Evolutionary conservation across 2,113 vertebrate species (phyloP).

Genomic region (Entomyzon cyanotis): DNA sequence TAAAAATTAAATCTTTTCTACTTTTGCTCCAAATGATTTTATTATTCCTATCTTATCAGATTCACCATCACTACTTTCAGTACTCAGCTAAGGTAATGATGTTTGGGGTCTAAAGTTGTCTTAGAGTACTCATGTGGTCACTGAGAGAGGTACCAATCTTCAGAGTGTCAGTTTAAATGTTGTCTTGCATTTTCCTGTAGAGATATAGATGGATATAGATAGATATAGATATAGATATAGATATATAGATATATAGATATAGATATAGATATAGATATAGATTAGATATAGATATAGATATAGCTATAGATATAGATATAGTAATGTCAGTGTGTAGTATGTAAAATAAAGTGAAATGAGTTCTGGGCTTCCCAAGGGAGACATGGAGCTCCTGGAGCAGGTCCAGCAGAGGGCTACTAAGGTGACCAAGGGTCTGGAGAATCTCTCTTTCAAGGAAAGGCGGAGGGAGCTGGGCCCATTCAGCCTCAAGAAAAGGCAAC

Average conservation of each 20-base stretch:
- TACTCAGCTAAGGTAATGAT: neutral
- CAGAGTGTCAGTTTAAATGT: neutral
- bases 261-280: too few species aligned
- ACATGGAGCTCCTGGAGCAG: neutral
- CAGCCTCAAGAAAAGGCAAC: fast-evolving
- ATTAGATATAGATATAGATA: too few species aligned
- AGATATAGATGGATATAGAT: neutral
- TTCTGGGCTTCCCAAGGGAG: neutral
- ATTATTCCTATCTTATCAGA: neutral
- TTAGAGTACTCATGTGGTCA: neutral
- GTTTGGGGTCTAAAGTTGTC: neutral
- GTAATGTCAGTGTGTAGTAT: neutral
- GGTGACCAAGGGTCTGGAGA: neutral
- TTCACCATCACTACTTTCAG: neutral
- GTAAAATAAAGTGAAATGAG: neutral
- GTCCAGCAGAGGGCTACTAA: neutral
- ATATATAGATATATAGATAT: too few species aligned
- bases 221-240: too few species aligned
- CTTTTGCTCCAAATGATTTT: neutral
- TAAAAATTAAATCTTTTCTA: neutral
- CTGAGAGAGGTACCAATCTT: neutral
- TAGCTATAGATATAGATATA: neutral
- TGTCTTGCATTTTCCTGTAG: neutral
- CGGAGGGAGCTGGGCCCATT: neutral
- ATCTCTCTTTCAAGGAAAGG: neutral